phyloP scores from a whole-genome alignment of 1,140 invertebrate genomes.

The Sycobia sp. region DNA sequence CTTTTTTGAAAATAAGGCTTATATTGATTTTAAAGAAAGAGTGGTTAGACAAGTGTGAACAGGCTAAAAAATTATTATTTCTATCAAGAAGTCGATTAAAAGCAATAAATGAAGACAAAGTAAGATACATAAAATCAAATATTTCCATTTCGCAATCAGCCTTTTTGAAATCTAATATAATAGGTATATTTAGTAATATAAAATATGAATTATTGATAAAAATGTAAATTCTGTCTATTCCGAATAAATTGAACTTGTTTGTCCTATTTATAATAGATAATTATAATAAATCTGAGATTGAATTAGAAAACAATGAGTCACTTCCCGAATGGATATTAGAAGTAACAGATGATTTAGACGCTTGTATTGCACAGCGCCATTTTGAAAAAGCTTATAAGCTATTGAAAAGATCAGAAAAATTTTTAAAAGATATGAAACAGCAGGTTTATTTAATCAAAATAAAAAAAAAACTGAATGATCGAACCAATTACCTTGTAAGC shows the following conservation, averaged over 20 bases:
- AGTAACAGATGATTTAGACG: constrained; percentile 93
- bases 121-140: constrained; percentile 33
- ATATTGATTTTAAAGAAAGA: constrained; percentile 72
- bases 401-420: constrained; percentile 76
- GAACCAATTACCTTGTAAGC: constrained; percentile 79
- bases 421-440: constrained; percentile 55
- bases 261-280: no score
- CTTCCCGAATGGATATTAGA: constrained; percentile 90
- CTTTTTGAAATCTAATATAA: constrained; percentile 51
- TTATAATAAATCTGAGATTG: constrained; percentile 56
- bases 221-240: no score
- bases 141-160: constrained; percentile 46
- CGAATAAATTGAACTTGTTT: no score
- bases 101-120: constrained; percentile 36
- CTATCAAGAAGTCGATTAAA: constrained; percentile 64
- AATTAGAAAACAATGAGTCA: constrained; percentile 61
- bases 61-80: constrained; percentile 84
- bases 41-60: constrained; percentile 93
- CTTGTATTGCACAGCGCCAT: constrained; percentile 94
- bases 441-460: constrained; percentile 54
- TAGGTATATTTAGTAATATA: no score
- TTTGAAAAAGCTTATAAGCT: constrained; percentile 93
- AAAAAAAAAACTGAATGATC: constrained; percentile 61
- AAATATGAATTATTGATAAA: no score
- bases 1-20: no score